These are phyloP conservation scores for Enteromius mattozi DNA, from an alignment of 2,797 vertebrate genomes.

Conservation along the genomic window DNA sequence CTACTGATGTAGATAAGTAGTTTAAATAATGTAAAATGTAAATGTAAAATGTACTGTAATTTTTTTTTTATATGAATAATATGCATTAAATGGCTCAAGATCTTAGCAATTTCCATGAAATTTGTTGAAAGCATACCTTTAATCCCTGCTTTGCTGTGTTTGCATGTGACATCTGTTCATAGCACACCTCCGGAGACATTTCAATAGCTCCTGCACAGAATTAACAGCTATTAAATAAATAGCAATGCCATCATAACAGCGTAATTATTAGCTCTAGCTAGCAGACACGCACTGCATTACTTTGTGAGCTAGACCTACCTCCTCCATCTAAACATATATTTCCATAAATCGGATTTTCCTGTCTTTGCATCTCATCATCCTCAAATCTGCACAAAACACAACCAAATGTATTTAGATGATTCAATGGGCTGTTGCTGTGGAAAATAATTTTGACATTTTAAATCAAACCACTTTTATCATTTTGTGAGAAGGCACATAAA, in stretches of 20 bases:
- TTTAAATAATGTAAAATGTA: not conserved
- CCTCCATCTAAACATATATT: slow-evolving; percentile 72
- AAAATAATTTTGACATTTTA: not conserved
- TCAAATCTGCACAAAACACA: slow-evolving; percentile 57
- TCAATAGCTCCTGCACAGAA: slow-evolving; percentile 47
- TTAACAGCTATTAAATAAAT: slow-evolving; percentile 13
- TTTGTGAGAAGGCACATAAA: not conserved
- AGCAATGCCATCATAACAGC: not conserved
- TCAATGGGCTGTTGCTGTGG: not conserved
- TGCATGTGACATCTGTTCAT: slow-evolving; percentile 71
- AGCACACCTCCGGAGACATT: slow-evolving; percentile 55
- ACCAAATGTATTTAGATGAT: not conserved
- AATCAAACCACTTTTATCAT: not conserved
- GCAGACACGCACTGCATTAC: not conserved
- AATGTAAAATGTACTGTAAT: too few relatives aligned
- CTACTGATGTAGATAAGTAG: not conserved
- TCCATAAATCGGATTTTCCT: slow-evolving; percentile 81
- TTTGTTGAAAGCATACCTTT: slow-evolving; percentile 43
- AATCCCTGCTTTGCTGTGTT: slow-evolving; percentile 33
- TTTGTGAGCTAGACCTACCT: slow-evolving; percentile 61
- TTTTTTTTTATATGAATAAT: not conserved
- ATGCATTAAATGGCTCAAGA: not conserved
- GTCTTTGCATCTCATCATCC: slow-evolving; percentile 60
- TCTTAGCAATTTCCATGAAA: not conserved
- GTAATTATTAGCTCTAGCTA: not conserved